Evolutionary conservation across 2,113 vertebrate species (phyloP), one percentile per base, ranked within the genome.

Genomic region (Pterocles burchelli): DNA sequence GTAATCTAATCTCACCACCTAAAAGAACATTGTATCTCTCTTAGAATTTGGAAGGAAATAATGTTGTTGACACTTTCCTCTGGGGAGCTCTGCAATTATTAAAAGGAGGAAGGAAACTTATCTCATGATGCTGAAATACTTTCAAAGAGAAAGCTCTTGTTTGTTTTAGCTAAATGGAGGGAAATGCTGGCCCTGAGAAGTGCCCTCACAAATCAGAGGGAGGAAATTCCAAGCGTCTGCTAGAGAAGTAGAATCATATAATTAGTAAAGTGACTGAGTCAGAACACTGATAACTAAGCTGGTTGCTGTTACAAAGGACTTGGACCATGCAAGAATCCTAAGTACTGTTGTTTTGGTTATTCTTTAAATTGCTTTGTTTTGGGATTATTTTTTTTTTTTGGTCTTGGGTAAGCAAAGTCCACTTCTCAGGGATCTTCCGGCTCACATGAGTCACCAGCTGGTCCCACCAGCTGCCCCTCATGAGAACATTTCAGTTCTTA

Each of bases 41-140:
- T 75, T 16, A 75, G 90, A 93, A 81, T 82, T 75, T 75, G 72
- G 83, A 87, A 90, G 92, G 88, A 93, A 97, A 89, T 81, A 57
- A 80, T 84, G 51, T 67, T 94, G 81, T 93, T 90, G 88, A 72
- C 52, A 65, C 45, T 96, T 90, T 36, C 54, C 79, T 61, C 85
- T 81, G 36, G 72, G 83, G 83, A 94, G 19, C 41, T 14, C 61
- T 86, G 83, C n/a, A 87, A 11, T 95, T 93, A 94, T 95, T 95
- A 90, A 93, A 93, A 90, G 76, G 31, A 93, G 93, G 95, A 96
- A 97, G 95, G 93, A 96, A 97, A 84, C 54, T 94, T 92, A 93
- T 80, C 93, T 94, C 72, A 59, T 48, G 70, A 77, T 75, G 85
- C 49, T 90, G 79, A 96, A 93, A 92, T 81, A 93, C 25, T 88